Evolutionary conservation across 2,797 vertebrate genomes (phyloP).

Genomic region (Spheniscus humboldti): DNA sequence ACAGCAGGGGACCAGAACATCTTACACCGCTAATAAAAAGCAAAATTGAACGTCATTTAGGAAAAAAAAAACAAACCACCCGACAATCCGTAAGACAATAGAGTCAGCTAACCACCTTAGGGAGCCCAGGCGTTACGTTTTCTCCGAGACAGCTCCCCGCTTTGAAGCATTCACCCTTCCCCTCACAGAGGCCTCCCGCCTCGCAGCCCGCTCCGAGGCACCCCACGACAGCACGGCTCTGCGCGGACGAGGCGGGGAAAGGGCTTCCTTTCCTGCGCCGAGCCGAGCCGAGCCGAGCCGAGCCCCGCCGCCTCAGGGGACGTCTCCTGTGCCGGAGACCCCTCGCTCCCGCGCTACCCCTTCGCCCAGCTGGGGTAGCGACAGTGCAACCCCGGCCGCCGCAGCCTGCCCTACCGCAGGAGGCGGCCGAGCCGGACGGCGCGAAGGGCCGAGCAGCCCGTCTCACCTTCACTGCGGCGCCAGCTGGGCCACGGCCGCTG

Average conservation of each 20-base stretch:
- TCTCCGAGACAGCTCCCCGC: too few species aligned
- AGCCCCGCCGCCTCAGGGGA: too few species aligned
- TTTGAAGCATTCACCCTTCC: background rate
- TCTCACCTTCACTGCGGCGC: conserved; percentile 87
- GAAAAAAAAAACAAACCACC: accelerated
- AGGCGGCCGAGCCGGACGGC: too few species aligned
- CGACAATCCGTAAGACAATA: accelerated
- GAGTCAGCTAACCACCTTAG: accelerated
- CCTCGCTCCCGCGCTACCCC: too few species aligned
- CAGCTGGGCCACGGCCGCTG: conserved; percentile 74
- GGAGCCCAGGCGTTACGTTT: background rate
- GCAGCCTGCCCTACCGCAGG: too few species aligned
- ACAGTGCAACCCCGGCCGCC: background rate
- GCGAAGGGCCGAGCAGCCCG: too few species aligned
- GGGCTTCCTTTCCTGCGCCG: background rate
- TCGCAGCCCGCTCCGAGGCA: background rate
- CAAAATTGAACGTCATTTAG: accelerated
- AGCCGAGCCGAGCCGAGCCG: too few species aligned
- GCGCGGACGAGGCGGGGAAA: background rate
- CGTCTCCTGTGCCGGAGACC: too few species aligned
- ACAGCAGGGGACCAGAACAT: background rate
- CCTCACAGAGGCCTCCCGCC: background rate
- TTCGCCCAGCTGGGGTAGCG: too few species aligned
- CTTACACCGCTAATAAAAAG: background rate
- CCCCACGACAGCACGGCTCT: background rate